Conservation (phyloP, 2,797 vertebrate genomes). For the Spea hammondii region DNA sequence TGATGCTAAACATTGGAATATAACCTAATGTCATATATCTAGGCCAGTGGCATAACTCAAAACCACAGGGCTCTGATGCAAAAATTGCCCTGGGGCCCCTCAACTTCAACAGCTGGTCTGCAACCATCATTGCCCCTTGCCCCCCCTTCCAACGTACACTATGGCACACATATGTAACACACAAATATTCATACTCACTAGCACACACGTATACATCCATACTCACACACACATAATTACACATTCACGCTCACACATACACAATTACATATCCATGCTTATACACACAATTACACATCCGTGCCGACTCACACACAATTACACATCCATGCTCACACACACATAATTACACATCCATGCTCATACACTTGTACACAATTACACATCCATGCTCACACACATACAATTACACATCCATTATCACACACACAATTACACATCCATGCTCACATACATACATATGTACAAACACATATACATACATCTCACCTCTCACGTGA, state of each 20-base stretch:
- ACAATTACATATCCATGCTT: background rate
- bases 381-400: background rate
- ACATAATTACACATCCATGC: background rate
- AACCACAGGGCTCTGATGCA: no score
- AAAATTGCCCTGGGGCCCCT: no score
- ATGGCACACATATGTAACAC: no score
- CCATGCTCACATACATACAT: no score
- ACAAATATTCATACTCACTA: background rate
- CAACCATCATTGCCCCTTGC: no score
- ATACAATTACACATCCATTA: background rate
- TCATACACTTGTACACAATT: background rate
- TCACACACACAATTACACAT: background rate
- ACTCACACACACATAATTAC: background rate
- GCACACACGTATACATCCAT: background rate
- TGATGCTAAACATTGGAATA: no score
- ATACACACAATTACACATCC: background rate
- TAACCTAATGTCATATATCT: no score
- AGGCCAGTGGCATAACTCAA: no score
- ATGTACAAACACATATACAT: no score
- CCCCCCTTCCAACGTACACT: no score
- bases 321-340: background rate
- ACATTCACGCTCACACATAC: background rate
- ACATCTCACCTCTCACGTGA: no score
- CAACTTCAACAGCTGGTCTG: no score
- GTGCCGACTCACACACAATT: background rate